phyloP scores from a whole-genome alignment of 2,113 vertebrate genomes.

The Pitta sordida region DNA sequence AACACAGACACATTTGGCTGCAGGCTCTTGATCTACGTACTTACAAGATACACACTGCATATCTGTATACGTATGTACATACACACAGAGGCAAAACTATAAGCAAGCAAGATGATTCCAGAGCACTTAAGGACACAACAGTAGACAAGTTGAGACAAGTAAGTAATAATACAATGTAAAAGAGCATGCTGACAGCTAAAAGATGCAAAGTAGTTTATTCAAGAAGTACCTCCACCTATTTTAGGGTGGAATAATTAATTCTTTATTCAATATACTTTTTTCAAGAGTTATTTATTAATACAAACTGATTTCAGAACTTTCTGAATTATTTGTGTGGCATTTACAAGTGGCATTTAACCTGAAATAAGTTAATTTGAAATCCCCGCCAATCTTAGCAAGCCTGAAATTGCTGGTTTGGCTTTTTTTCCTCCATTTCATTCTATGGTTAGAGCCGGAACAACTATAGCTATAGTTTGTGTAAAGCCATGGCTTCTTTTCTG shows the following conservation, averaged over 20 bases:
- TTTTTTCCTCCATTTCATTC: background rate
- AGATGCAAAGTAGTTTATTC: constrained; percentile 50
- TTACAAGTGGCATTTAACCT: background rate
- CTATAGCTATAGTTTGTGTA: background rate
- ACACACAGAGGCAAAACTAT: background rate
- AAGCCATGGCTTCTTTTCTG: background rate
- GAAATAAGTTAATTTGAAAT: background rate
- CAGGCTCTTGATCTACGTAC: fast-evolving
- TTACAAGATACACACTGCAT: background rate
- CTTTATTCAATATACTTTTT: constrained; percentile 19
- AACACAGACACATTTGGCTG: fast-evolving
- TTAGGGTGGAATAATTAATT: constrained; percentile 21
- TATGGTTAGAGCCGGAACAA: background rate
- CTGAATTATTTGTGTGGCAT: constrained; percentile 6
- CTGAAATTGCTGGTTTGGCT: background rate
- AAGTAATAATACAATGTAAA: background rate
- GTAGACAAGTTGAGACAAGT: constrained; percentile 33
- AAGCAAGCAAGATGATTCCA: background rate
- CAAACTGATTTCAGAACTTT: background rate
- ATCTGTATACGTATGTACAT: background rate
- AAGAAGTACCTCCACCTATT: background rate
- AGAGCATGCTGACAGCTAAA: background rate
- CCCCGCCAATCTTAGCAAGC: background rate
- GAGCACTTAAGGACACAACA: constrained; percentile 40
- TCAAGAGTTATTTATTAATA: constrained; percentile 9